Evolutionary conservation across 30 jellyfish, hydroid and myxozoan species (phyloP).

Genomic region (Haliclystus octoradiatus): DNA sequence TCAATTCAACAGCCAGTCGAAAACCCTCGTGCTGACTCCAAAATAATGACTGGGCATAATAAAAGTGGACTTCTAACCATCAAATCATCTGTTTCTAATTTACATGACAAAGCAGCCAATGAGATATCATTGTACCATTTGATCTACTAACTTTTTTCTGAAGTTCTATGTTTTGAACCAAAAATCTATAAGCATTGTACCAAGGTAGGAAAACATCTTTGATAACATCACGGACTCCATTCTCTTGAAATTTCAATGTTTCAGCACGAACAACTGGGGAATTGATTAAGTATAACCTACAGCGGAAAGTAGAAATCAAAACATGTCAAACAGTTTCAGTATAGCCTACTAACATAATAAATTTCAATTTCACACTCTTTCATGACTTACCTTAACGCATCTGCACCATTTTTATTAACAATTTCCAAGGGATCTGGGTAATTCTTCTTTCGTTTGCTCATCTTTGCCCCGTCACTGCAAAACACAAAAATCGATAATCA

Average conservation of each 20-base stretch:
- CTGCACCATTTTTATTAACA: constrained; percentile 86
- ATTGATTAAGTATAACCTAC: constrained; percentile 76
- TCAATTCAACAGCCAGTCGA: too few species aligned
- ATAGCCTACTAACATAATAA: too few species aligned
- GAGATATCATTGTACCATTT: too few species aligned
- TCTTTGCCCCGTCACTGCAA: constrained; percentile 87
- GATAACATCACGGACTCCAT: constrained; percentile 86
- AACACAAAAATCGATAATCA: not conserved
- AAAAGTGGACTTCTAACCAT: too few species aligned
- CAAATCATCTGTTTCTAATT: too few species aligned
- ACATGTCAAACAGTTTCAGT: too few species aligned
- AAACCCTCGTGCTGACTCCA: too few species aligned
- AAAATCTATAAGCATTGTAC: constrained; percentile 88
- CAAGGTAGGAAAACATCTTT: constrained; percentile 93
- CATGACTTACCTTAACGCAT: constrained; percentile 74
- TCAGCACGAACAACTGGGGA: constrained; percentile 99
- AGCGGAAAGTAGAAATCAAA: not conserved
- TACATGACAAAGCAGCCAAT: too few species aligned
- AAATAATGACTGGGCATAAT: too few species aligned
- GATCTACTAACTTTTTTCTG: constrained; percentile 68
- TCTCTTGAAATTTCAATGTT: constrained; percentile 79
- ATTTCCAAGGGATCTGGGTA: constrained; percentile 90
- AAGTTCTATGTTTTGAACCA: constrained; percentile 74
- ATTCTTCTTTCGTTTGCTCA: constrained; percentile 96
- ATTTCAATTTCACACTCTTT: too few species aligned